These are phyloP conservation scores for Tenebrosternarchus preto DNA, from an alignment of 2,113 vertebrate species.

Conservation along the genomic window DNA sequence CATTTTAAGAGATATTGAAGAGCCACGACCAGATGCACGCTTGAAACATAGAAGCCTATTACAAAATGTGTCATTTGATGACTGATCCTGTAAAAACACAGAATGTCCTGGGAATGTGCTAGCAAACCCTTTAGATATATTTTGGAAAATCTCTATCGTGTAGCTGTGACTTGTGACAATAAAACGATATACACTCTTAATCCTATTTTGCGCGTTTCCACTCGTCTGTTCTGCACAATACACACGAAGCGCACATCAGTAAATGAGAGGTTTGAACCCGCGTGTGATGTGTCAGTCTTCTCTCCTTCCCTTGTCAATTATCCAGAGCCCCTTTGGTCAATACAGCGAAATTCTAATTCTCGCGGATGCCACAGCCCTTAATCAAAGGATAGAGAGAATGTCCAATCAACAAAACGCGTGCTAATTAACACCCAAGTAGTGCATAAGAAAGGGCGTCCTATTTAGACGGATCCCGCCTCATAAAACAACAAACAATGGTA, in stretches of 20 bases:
- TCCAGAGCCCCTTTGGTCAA: constrained; percentile 64
- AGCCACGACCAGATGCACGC: too few species aligned
- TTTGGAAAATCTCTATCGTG: too few species aligned
- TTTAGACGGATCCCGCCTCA: constrained; percentile 69
- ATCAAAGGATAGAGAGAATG: constrained; percentile 70
- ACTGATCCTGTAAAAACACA: too few species aligned
- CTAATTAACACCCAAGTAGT: constrained; percentile 76
- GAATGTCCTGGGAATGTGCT: too few species aligned
- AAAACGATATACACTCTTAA: background rate
- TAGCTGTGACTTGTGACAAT: background rate
- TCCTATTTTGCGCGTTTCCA: constrained; percentile 17
- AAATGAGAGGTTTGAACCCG: constrained; percentile 65
- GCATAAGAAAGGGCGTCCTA: constrained; percentile 72
- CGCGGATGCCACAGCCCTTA: constrained; percentile 70
- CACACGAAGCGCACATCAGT: constrained; percentile 45
- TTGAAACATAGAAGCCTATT: too few species aligned
- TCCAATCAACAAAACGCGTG: constrained; percentile 77
- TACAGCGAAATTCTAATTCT: constrained; percentile 59
- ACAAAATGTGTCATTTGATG: too few species aligned
- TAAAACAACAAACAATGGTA: constrained; percentile 56
- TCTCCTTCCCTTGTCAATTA: constrained; percentile 71
- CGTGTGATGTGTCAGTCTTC: constrained; percentile 76
- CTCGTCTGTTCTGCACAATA: constrained; percentile 45
- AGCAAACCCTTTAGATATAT: too few species aligned
- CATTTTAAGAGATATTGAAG: too few species aligned